A percentile compares a stretch with the other conserved stretches of the same genome.
Evolutionary conservation across 1,140 invertebrate species (phyloP).

Genomic region (Brachionus calyciflorus): DNA sequence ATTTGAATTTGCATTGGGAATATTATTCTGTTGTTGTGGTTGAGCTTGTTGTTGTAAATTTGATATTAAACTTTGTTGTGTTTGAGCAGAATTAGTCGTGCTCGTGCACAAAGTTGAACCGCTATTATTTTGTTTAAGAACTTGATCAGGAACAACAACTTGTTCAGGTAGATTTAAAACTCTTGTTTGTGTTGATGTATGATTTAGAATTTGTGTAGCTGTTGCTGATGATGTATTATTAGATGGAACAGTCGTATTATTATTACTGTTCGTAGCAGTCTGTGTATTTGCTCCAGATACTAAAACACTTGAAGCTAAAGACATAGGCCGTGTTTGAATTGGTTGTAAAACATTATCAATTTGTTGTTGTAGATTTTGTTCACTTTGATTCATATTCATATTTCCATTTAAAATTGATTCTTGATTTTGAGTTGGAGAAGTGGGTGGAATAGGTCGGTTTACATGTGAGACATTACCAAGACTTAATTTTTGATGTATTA

Average conservation of each 20-base stretch:
- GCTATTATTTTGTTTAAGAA: not conserved
- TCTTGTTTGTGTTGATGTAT: not conserved
- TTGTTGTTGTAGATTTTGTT: slow-evolving; percentile 15
- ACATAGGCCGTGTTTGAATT: slow-evolving; percentile 4
- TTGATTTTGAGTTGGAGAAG: slow-evolving; percentile 8
- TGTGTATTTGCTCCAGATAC: not conserved
- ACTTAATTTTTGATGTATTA: not conserved
- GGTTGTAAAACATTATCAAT: slow-evolving; percentile 37
- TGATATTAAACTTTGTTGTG: too few species aligned
- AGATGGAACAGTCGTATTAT: not conserved
- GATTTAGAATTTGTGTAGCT: too few species aligned
- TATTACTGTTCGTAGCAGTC: not conserved
- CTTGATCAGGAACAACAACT: slow-evolving; percentile 4
- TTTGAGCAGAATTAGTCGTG: not conserved
- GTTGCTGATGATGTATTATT: not conserved
- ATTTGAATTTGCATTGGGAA: not conserved
- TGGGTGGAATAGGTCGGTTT: not conserved
- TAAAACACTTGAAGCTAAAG: slow-evolving; percentile 13
- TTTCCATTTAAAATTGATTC: not conserved
- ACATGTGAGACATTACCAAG: not conserved
- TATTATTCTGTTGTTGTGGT: not conserved
- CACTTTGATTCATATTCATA: too few species aligned
- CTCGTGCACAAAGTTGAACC: not conserved
- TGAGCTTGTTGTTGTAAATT: not conserved
- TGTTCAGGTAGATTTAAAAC: not conserved